Percentiles rank a stretch among this genome's conserved stretches.
These are phyloP conservation scores for Caenorhabditis japonica DNA, from an alignment of 2,888 invertebrate species.

Conservation along the genomic window DNA sequence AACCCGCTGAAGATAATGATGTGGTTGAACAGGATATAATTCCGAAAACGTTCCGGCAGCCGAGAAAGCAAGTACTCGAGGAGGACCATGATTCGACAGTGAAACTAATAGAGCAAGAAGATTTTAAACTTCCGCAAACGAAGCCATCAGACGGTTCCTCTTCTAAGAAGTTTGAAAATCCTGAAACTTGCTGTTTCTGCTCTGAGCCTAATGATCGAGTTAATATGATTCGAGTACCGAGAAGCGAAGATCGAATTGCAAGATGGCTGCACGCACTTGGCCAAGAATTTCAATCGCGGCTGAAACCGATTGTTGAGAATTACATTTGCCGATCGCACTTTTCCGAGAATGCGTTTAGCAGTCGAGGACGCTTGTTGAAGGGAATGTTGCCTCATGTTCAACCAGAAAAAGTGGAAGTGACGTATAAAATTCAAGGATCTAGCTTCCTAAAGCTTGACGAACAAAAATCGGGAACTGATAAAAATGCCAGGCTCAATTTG, in stretches of 20 bases:
- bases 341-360: constrained; percentile 21
- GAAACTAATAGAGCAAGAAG: constrained; percentile 33
- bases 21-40: constrained; percentile 20
- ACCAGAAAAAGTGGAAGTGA: constrained; percentile 16
- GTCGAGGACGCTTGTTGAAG: constrained; percentile 27
- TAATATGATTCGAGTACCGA: constrained; percentile 28
- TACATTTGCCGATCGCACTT: constrained; percentile 37
- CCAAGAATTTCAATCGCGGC: constrained; percentile 11
- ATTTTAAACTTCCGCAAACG: constrained; percentile 19
- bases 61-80: constrained; percentile 38
- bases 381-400: constrained; percentile 17
- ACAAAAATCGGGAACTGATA: constrained; percentile 4
- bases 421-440: constrained; percentile 3
- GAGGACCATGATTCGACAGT: constrained; percentile 16
- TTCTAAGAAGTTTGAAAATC: constrained; percentile 1
- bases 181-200: constrained; percentile 28
- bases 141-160: not conserved
- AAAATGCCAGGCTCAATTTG: constrained; percentile 11
- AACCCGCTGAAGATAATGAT: not conserved
- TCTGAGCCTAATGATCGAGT: not conserved
- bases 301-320: constrained; percentile 3
- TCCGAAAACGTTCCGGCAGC: constrained; percentile 25
- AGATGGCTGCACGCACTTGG: constrained; percentile 34
- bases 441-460: constrained; percentile 3
- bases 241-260: constrained; percentile 15